Base-by-base conservation (phyloP, 23 tunicate genomes). In the Ciona savignyi region DNA sequence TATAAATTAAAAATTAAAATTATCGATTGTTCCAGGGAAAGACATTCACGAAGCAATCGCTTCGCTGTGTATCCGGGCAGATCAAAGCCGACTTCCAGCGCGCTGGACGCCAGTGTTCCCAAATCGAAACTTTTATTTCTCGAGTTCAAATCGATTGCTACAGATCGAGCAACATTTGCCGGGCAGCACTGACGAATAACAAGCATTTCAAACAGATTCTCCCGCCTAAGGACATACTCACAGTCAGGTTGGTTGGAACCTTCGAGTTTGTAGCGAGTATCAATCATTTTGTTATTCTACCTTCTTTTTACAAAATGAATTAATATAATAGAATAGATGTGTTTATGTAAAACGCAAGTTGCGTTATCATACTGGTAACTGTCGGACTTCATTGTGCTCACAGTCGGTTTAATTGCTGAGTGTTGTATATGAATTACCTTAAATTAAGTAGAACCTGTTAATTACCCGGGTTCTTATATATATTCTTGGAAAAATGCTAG, bases 31-130 rank as follows among this genome's bases (percentile, higher is more conserved):
- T 63, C 22, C 28, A 63, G 67, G 67, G 67, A 4, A 11, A 22
- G 22, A 23, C 28, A 22, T 63, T 63, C 24, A 63, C 28, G 4
- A 63, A 63, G 22, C 26, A 23, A 22, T 63, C 67, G 22, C 67
- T 63, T 4, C 26, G 67, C 6, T 63, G 67, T 25, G 22, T 63
- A 25, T 4, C 67, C 67, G 6, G 6, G 22, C 28, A 63, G 28
- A 63, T 63, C 28, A 63, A 63, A 22, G 15, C 67, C 6, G 28
- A 63, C 6, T 63, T 63, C 28, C 67, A 25, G 28, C 26, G 28
- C 28, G 67, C 28, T 23, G 28, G 28, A 4, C 67, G 67, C 28
- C 28, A 63, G 28, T 63, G 67, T 63, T 25, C 67, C 67, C 67
- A 63, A 6, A 63, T 63, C 28, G 67, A 63, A 25, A 63, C 4